Evolutionary conservation across 1,140 invertebrate genomes (phyloP), one percentile per base, ranked within the genome.

Genomic region (Cephus cinctus): DNA sequence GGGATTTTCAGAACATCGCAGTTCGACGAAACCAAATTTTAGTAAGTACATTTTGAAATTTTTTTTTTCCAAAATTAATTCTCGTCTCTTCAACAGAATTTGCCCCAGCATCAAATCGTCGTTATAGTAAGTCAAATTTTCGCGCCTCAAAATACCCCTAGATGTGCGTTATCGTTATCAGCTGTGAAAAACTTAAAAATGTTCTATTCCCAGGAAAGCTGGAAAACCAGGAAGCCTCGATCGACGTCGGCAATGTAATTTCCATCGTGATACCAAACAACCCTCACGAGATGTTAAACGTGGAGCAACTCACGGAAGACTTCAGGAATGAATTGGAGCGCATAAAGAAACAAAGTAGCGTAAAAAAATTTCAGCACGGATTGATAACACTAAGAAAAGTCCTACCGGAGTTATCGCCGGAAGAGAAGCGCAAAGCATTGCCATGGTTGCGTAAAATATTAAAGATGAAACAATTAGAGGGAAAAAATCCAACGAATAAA

Each of bases 181-280:
- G n/a, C n/a, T n/a, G n/a, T n/a, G n/a, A n/a, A n/a, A n/a, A n/a
- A n/a, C n/a, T n/a, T n/a, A n/a, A n/a, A n/a, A n/a, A n/a, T n/a
- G n/a, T n/a, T n/a, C n/a, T n/a, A n/a, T n/a, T n/a, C n/a, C n/a
- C n/a, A n/a, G n/a, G n/a, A n/a, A n/a, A n/a, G n/a, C n/a, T n/a
- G n/a, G n/a, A n/a, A n/a, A n/a, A n/a, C n/a, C n/a, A n/a, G n/a
- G n/a, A n/a, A n/a, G 42, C 40, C 3, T 50, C 47, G 5, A 47
- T 54, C 39, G 47, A 47, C 39, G 34, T 54, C 4, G 47, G 52
- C 11, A 47, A 54, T 23, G 47, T 54, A 36, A 54, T 54, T 25
- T 54, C 52, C 0, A 39, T 54, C 19, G 34, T 54, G 2, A 54
- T 54, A 27, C 52, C 52, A 21, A 47, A 54, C 16, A 50, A 40